Evolutionary conservation across 2,888 invertebrate genomes (phyloP).

Genomic region (Elegia similella): DNA sequence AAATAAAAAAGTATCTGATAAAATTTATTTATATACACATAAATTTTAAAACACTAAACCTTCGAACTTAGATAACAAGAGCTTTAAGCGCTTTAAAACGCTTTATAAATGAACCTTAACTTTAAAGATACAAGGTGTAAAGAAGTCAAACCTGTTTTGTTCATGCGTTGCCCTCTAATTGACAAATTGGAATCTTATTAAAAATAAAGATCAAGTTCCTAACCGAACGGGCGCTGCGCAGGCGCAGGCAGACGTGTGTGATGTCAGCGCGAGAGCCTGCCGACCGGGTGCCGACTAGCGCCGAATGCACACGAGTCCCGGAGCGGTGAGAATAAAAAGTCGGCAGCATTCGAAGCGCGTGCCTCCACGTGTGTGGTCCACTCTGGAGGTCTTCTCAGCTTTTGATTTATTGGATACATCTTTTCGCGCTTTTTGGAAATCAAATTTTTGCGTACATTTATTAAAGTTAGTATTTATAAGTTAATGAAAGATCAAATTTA

Average conservation of each 20-base stretch:
- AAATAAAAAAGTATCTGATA: too few relatives aligned
- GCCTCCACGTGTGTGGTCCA: slow-evolving; percentile 89
- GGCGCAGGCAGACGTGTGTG: slow-evolving; percentile 54
- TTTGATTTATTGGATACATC: slow-evolving; percentile 74
- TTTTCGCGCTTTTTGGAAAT: slow-evolving; percentile 66
- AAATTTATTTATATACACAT: neutral
- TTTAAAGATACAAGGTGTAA: slow-evolving; percentile 68
- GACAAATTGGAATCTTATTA: slow-evolving; percentile 88
- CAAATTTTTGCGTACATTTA: slow-evolving; percentile 33
- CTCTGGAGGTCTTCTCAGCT: slow-evolving; percentile 73
- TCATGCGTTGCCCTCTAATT: slow-evolving; percentile 83
- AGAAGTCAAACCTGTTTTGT: slow-evolving; percentile 75
- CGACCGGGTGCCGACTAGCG: slow-evolving; percentile 66
- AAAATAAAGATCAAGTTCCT: slow-evolving; percentile 80
- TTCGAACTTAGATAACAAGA: slow-evolving; percentile 19
- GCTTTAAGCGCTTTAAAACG: slow-evolving; percentile 43
- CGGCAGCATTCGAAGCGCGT: slow-evolving; percentile 86
- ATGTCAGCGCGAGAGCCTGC: slow-evolving; percentile 60
- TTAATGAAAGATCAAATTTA: neutral
- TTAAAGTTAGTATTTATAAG: neutral
- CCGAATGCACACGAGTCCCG: slow-evolving; percentile 62
- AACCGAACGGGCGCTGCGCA: slow-evolving; percentile 52
- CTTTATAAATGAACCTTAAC: slow-evolving; percentile 52
- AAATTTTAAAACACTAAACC: neutral
- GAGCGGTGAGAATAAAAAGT: slow-evolving; percentile 70